phyloP scores from a whole-genome alignment of 1,140 invertebrate genomes.

The Piezodorus guildinii region DNA sequence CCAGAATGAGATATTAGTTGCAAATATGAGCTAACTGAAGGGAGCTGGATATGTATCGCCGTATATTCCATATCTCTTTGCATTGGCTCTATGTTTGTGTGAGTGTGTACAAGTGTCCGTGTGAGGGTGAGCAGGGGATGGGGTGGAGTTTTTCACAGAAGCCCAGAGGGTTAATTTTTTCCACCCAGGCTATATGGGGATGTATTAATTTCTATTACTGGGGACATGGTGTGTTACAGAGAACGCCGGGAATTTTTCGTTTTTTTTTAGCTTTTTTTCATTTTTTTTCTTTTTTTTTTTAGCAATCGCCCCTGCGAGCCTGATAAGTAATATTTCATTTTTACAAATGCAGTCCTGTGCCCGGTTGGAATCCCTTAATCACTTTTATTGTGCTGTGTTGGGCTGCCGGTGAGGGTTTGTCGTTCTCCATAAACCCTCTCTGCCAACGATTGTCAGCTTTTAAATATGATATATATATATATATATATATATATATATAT shows the following conservation, averaged over 20 bases:
- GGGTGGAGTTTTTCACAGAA: conserved; percentile 11
- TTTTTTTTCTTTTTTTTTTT: conserved; percentile 1
- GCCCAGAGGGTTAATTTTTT: conserved; percentile 13
- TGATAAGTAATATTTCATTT: conserved; percentile 16
- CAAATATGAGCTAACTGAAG: too few species aligned
- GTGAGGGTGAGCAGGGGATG: neutral
- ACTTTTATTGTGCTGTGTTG: conserved; percentile 9
- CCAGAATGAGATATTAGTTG: too few species aligned
- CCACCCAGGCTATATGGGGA: neutral
- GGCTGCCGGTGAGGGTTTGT: too few species aligned
- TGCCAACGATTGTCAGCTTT: too few species aligned
- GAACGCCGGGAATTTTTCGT: conserved; percentile 8
- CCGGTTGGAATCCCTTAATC: conserved; percentile 7
- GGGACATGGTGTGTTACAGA: conserved; percentile 8
- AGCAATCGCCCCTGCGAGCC: neutral
- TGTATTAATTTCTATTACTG: conserved; percentile 9
- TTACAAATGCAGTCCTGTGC: conserved; percentile 10
- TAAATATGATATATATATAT: too few species aligned
- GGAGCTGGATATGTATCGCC: too few species aligned
- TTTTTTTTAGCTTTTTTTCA: conserved; percentile 2
- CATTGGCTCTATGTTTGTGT: neutral
- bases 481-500: too few species aligned
- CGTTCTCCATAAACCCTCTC: too few species aligned
- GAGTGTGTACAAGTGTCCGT: neutral
- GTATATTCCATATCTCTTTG: too few species aligned